Evolutionary conservation across 2,797 vertebrate genomes (phyloP), one percentile per base, ranked within the genome.

Genomic region (Tragelaphus oryx): DNA sequence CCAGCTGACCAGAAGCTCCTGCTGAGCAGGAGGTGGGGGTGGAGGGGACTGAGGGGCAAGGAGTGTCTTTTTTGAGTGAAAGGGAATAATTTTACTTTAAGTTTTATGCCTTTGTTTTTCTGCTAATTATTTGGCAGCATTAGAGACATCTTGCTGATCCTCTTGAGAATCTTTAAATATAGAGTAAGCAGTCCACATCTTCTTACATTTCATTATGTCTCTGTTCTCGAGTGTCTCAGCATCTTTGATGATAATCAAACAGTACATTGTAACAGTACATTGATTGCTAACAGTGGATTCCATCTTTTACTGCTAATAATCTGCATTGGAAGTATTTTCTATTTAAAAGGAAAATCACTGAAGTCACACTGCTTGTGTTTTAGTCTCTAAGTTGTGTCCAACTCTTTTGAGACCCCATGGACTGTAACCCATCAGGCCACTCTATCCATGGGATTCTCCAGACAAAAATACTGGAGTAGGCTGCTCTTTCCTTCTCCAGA

Each of bases 21-120:
- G 14, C 37, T 37, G 55, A 50, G n/a, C 33, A 12, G 8, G 6
- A 14, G 6, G 4, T 0, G 0, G 65, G 33, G 9, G 10, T 71
- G 33, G 20, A 9, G 65, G 5, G 9, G 37, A 33, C n/a, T 22
- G 65, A 24, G 10, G 18, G 65, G 9, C n/a, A 37, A 22, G 11
- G 68, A 24, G 20, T 41, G 68, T 71, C 59, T 41, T 71, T 88
- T 52, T 74, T 30, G 30, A 93, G 79, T 71, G 26, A 65, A 88
- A 50, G 48, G 11, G 48, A 88, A 44, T 3, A 2, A 33, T 28
- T 68, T 85, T 59, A 26, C 68, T 75, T 89, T 59, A 82, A 88
- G 52, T 54, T 48, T n/a, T 74, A 68, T 30, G 30, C 11, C 59
- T 93, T 89, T 84, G 24, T 2, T 92, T 81, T 96, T 59, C 62